A percentile compares a stretch with the other conserved stretches of the same genome.
These are phyloP conservation scores for Rhyzopertha dominica DNA, from an alignment of 1,140 invertebrate species.

Conservation along the genomic window DNA sequence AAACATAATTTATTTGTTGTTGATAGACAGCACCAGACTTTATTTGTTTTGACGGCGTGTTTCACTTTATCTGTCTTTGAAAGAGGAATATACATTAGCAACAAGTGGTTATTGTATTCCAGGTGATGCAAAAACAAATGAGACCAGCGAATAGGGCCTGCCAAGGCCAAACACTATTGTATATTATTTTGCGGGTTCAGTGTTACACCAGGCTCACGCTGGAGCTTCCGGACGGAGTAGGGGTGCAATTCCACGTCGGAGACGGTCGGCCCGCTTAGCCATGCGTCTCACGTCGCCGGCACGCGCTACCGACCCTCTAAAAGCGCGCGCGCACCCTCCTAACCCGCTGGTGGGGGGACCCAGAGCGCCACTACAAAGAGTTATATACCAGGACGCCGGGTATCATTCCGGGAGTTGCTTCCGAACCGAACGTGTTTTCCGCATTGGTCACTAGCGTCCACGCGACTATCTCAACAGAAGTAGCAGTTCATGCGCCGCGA, in stretches of 20 bases:
- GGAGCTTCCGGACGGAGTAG: constrained; percentile 19
- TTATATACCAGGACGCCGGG: constrained; percentile 26
- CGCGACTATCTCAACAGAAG: constrained; percentile 4
- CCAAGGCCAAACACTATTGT: too few species aligned
- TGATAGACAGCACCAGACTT: too few species aligned
- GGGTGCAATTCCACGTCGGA: constrained; percentile 11
- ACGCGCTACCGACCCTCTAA: constrained; percentile 36
- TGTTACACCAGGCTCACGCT: too few species aligned
- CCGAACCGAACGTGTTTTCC: constrained; percentile 14
- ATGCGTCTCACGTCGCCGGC: constrained; percentile 39
- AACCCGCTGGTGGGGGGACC: constrained; percentile 24
- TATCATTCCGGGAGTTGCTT: constrained; percentile 32
- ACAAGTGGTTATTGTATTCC: too few species aligned
- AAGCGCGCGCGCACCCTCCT: constrained; percentile 17
- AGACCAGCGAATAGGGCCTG: too few species aligned
- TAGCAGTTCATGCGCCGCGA: too few species aligned
- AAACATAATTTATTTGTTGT: too few species aligned
- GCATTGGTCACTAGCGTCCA: constrained; percentile 10
- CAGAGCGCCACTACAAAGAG: constrained; percentile 30
- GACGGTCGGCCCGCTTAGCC: constrained; percentile 29
- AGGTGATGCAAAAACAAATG: too few species aligned
- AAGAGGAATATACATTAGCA: too few species aligned
- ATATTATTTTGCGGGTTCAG: too few species aligned
- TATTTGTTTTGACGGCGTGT: too few species aligned
- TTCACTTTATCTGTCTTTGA: too few species aligned